phyloP scores from a whole-genome alignment of 2,113 vertebrate genomes.

The Lamprotornis superbus region DNA sequence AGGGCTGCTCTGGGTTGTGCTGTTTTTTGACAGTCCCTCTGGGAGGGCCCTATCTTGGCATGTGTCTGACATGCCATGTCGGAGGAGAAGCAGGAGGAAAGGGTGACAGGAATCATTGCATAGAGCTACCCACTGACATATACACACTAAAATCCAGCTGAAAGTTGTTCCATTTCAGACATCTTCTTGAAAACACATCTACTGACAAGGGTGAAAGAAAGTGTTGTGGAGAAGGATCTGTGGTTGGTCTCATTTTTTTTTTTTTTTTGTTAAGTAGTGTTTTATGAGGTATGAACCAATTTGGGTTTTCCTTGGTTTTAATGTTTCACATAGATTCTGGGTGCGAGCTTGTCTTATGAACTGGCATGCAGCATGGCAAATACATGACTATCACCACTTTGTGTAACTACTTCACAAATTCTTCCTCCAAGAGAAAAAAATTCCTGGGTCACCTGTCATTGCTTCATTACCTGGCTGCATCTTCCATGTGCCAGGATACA shows the following conservation, averaged over 20 bases:
- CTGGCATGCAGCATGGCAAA: neutral
- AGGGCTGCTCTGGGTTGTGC: conserved; percentile 53
- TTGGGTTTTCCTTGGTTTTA: neutral
- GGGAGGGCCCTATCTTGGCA: conserved; percentile 39
- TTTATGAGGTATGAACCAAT: neutral
- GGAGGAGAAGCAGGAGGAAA: neutral
- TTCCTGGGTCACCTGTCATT: neutral
- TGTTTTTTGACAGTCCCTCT: conserved; percentile 47
- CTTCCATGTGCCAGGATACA: conserved; percentile 43
- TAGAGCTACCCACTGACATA: neutral
- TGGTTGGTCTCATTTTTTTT: neutral
- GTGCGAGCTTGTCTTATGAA: neutral
- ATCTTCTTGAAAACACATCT: neutral
- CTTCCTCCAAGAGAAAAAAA: neutral
- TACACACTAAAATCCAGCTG: neutral
- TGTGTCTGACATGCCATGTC: neutral
- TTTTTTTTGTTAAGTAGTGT: neutral
- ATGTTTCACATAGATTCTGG: neutral
- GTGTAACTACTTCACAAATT: neutral
- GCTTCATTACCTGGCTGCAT: conserved; percentile 25
- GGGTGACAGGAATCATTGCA: neutral
- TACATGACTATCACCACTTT: neutral
- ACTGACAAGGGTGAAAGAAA: neutral
- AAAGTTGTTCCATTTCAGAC: neutral
- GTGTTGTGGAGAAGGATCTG: neutral